These are phyloP conservation scores for Diadromus collaris DNA, from an alignment of 2,888 invertebrate species.

Conservation along the genomic window DNA sequence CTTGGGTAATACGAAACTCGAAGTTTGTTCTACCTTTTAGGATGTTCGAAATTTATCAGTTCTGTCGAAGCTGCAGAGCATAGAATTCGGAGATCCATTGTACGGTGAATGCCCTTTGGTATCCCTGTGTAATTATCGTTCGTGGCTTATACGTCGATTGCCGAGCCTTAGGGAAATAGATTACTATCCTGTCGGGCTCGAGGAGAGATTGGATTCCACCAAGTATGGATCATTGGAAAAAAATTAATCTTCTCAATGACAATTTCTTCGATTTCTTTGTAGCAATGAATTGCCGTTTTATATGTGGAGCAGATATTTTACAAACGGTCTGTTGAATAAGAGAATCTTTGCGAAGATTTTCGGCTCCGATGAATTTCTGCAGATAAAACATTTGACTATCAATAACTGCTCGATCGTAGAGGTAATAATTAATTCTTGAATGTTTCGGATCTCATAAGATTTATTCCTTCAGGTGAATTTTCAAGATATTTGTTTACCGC, in stretches of 20 bases:
- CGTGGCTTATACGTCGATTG: conserved; percentile 60
- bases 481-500: conserved; percentile 58
- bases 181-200: conserved; percentile 58
- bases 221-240: conserved; percentile 44
- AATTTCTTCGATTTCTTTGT: conserved; percentile 14
- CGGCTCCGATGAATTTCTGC: conserved; percentile 45
- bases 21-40: conserved; percentile 50
- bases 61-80: conserved; percentile 59
- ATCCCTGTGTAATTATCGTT: conserved; percentile 65
- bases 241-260: not conserved
- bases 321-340: conserved; percentile 29
- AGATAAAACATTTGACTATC: conserved; percentile 64
- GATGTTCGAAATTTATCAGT: conserved; percentile 61
- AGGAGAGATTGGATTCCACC: conserved; percentile 60
- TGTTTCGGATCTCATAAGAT: not conserved
- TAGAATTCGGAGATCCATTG: conserved; percentile 65
- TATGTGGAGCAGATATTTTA: conserved; percentile 58
- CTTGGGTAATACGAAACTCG: conserved; percentile 5
- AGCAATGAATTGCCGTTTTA: conserved; percentile 63
- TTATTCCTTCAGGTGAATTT: conserved; percentile 61
- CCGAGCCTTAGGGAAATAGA: conserved; percentile 63
- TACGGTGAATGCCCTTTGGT: conserved; percentile 68
- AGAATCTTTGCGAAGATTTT: conserved; percentile 58
- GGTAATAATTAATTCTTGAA: conserved; percentile 45
- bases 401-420: conserved; percentile 63